Evolutionary conservation across 1,140 invertebrate species (phyloP).

Genomic region (Diorhabda carinulata): DNA sequence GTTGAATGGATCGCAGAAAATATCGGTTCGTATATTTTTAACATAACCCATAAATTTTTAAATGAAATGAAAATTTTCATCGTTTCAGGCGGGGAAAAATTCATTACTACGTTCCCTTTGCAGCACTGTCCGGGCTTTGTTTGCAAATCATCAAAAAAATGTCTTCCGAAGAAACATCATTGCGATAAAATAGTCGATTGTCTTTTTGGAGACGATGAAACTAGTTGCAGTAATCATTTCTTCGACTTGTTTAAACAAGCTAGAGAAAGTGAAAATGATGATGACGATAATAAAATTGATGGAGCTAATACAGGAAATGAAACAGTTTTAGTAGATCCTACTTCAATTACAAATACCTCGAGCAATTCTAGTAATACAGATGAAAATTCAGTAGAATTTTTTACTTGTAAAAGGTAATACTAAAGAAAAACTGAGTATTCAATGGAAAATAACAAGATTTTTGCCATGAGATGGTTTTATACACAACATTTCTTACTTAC

Average conservation of each 20-base stretch:
- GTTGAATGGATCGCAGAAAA: constrained; percentile 66
- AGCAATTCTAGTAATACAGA: not conserved
- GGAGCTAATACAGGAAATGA: not conserved
- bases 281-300: constrained; percentile 3
- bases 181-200: constrained; percentile 74
- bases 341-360: not conserved
- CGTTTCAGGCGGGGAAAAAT: constrained; percentile 48
- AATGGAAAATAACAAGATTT: no score
- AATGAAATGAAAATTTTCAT: not conserved
- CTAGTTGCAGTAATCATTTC: constrained; percentile 51
- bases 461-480: no score
- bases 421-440: no score
- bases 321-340: not conserved
- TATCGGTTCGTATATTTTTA: constrained; percentile 45
- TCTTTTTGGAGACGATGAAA: constrained; percentile 71
- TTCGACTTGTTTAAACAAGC: constrained; percentile 29
- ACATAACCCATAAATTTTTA: constrained; percentile 1
- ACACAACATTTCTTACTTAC: no score
- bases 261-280: constrained; percentile 4
- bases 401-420: no score
- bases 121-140: constrained; percentile 65
- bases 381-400: not conserved
- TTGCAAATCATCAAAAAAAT: constrained; percentile 60
- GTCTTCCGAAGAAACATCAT: constrained; percentile 59
- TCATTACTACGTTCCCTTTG: constrained; percentile 52